A percentile compares a stretch with the other conserved stretches of the same genome.
These are phyloP conservation scores for Phortica magna DNA, from an alignment of 2,888 invertebrate genomes.

Conservation along the genomic window DNA sequence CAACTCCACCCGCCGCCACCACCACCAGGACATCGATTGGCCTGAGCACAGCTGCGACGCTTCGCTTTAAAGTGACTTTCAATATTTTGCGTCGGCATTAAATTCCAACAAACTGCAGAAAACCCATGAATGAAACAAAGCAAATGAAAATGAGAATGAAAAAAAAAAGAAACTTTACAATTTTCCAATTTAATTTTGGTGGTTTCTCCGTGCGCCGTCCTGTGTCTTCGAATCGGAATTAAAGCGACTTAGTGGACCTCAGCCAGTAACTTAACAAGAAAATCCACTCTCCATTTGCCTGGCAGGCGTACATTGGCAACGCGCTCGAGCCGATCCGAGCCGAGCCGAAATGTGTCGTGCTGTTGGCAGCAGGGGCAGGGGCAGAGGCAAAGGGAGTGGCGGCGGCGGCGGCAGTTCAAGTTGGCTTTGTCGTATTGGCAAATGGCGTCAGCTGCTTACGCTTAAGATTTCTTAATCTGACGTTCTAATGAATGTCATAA, in stretches of 20 bases:
- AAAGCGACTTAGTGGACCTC: slow-evolving; percentile 12
- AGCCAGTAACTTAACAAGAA: slow-evolving; percentile 57
- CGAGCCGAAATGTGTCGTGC: background rate
- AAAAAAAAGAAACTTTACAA: slow-evolving; percentile 35
- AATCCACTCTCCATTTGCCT: slow-evolving; percentile 53
- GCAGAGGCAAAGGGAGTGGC: background rate
- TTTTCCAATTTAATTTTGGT: slow-evolving; percentile 55
- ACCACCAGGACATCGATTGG: slow-evolving; percentile 47
- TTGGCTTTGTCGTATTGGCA: slow-evolving; percentile 19
- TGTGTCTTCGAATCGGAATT: slow-evolving; percentile 11
- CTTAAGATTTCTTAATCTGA: slow-evolving; percentile 74
- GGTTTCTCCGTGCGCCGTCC: slow-evolving; percentile 39
- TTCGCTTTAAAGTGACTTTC: slow-evolving; percentile 66
- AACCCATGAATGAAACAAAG: background rate
- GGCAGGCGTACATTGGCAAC: slow-evolving; percentile 2
- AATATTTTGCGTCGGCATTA: slow-evolving; percentile 52
- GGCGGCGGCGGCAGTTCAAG: background rate
- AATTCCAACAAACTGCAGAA: slow-evolving; percentile 21
- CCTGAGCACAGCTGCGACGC: slow-evolving; percentile 58
- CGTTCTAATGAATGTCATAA: slow-evolving; percentile 77
- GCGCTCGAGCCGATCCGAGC: background rate
- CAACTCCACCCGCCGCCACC: background rate
- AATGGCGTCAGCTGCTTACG: slow-evolving; percentile 74
- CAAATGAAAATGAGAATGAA: slow-evolving; percentile 1
- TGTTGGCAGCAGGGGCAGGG: background rate